A percentile compares a stretch with the other conserved stretches of the same genome.
These are phyloP conservation scores for Julus scanicus DNA, from an alignment of 2,888 invertebrate genomes.

Conservation along the genomic window DNA sequence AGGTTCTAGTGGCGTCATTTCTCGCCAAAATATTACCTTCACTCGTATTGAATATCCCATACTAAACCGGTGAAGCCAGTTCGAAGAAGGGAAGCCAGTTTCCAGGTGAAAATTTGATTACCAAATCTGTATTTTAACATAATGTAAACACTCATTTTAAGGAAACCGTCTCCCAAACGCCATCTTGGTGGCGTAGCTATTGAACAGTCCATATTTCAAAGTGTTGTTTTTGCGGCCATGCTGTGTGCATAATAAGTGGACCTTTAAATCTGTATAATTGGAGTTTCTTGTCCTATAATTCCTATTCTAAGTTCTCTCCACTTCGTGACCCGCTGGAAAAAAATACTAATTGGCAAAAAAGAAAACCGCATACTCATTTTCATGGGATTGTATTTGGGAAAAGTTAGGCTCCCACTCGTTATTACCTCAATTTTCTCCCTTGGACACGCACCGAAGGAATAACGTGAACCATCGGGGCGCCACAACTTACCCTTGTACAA, in stretches of 20 bases:
- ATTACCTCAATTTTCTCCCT: slow-evolving; percentile 27
- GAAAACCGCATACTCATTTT: not conserved
- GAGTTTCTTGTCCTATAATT: slow-evolving; percentile 3
- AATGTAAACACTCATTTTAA: no score
- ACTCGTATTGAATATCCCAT: no score
- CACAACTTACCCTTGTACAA: not conserved
- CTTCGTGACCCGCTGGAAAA: not conserved
- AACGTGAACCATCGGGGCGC: not conserved
- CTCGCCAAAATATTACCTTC: no score
- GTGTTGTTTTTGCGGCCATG: not conserved
- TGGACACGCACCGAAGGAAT: not conserved
- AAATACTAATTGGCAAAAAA: slow-evolving; percentile 26
- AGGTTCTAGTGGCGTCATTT: no score
- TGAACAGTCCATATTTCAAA: not conserved
- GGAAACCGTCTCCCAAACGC: not conserved
- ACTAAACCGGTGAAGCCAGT: no score
- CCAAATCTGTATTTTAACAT: no score
- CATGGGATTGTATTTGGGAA: slow-evolving; percentile 12
- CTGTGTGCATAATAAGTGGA: not conserved
- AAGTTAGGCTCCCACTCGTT: not conserved
- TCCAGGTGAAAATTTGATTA: no score
- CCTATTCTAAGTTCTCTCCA: not conserved
- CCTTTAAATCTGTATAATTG: not conserved
- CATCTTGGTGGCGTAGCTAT: no score
- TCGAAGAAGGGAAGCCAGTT: no score